Conservation (phyloP, 2,113 vertebrate species). For the Pandion haliaetus region DNA sequence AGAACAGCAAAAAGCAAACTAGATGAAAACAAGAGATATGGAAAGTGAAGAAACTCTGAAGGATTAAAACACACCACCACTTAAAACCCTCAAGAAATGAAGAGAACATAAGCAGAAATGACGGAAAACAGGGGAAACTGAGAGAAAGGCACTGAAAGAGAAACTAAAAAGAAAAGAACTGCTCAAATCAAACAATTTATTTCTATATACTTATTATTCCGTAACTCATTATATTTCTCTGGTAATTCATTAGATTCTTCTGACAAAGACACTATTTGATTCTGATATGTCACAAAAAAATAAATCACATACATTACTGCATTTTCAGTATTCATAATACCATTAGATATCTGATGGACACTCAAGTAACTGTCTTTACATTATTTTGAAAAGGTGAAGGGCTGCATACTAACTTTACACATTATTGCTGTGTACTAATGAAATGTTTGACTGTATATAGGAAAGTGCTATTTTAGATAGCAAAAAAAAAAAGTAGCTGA, state of each 20-base stretch:
- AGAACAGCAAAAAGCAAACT: background rate
- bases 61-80: background rate
- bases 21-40: background rate
- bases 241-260: background rate
- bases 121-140: background rate
- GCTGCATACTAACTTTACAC: background rate
- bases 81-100: background rate
- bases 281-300: background rate
- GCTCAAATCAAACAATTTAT: background rate
- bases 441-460: background rate
- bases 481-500: background rate
- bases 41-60: background rate
- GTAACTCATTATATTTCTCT: background rate
- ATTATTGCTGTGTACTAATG: background rate
- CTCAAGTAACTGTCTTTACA: background rate
- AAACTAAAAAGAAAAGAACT: background rate
- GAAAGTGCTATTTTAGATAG: background rate
- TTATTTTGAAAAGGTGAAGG: background rate
- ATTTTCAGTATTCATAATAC: background rate
- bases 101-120: background rate
- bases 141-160: background rate
- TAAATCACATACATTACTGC: background rate
- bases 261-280: background rate
- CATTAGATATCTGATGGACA: background rate
- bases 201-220: background rate